Evolutionary conservation across 1,140 invertebrate species (phyloP), one percentile per base, ranked within the genome.

Genomic region (Camponotus floridanus): DNA sequence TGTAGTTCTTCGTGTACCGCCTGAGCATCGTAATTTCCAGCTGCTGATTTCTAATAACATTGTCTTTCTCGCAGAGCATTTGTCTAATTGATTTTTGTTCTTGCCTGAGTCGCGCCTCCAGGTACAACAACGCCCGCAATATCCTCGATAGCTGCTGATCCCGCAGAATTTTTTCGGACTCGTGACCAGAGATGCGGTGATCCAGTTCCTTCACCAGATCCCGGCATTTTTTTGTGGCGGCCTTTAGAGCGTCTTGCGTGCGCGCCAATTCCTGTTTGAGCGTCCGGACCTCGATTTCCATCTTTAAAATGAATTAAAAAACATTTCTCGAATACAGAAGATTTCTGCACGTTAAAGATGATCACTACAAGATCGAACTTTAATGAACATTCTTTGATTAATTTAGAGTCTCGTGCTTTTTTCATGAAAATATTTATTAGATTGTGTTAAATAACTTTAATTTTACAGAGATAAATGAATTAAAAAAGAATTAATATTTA

Each of bases 11-110:
- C 36, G 96, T 95, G 87, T 96, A 96, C 2, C 96, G 95, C 15
- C 96, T 95, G 13, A 97, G 94, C 91, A 96, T 96, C 9, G 96
- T 94, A 70, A 98, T 97, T 91, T 97, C 97, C 76, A 96, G 95
- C 90, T 96, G 96, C 91, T 97, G 97, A 74, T 96, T 95, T 85
- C 96, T 95, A 42, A 98, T 97, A 26, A 97, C 96, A 90, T 96
- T 96, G 91, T 97, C 97, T 91, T 97, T 97, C 89, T 97, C 97
- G 57, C 96, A 95, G 3, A 98, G 94, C 71, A 97, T 95, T 59
- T 96, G 96, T 51, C 96, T 95, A 59, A 98, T 97, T 87, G 96
- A 96, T 90, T 97, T 97, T 91, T 97, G 97, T 92, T 98, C 97
- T 90, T 97, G 96, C n/a, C 96, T 96, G 3, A 97, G 93, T n/a